Percentiles rank a stretch among this genome's conserved stretches.
Evolutionary conservation across 2,888 invertebrate genomes (phyloP).

Genomic region (Dusona sp.): DNA sequence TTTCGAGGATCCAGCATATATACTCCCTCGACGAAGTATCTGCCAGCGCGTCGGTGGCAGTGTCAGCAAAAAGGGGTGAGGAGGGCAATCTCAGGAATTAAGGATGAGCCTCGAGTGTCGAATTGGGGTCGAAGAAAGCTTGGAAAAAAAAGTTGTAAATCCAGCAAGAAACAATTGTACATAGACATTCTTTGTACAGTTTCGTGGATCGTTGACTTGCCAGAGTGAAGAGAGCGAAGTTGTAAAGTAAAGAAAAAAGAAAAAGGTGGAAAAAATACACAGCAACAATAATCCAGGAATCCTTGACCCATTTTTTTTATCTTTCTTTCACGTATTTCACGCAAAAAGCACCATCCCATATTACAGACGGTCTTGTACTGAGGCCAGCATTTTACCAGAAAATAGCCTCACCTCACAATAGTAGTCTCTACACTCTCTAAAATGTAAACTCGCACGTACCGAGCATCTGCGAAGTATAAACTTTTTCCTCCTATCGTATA

Average conservation of each 20-base stretch:
- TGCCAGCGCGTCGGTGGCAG: conserved; percentile 9
- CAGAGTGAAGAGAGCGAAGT: neutral
- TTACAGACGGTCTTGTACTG: conserved; percentile 36
- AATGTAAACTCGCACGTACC: neutral
- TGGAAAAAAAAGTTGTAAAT: conserved; percentile 64
- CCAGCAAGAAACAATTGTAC: conserved; percentile 41
- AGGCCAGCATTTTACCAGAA: conserved; percentile 10
- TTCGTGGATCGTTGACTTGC: conserved; percentile 28
- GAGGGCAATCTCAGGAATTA: conserved; percentile 49
- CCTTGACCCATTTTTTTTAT: conserved; percentile 61
- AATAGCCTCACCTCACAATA: conserved; percentile 3
- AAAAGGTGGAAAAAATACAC: conserved; percentile 17
- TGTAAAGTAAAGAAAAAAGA: conserved; percentile 19
- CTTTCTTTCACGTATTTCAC: conserved; percentile 18
- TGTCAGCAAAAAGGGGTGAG: conserved; percentile 6
- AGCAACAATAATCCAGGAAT: conserved; percentile 55
- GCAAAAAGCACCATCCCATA: conserved; percentile 28
- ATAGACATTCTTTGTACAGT: conserved; percentile 33
- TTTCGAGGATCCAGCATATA: conserved; percentile 48
- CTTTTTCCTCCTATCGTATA: neutral
- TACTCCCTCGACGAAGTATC: conserved; percentile 18
- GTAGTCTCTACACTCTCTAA: neutral
- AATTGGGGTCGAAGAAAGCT: conserved; percentile 64
- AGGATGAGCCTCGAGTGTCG: conserved; percentile 61
- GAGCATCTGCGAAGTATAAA: conserved; percentile 9